These are phyloP conservation scores for Rhegmatorhina hoffmannsi DNA, from an alignment of 2,113 vertebrate genomes.

Conservation along the genomic window DNA sequence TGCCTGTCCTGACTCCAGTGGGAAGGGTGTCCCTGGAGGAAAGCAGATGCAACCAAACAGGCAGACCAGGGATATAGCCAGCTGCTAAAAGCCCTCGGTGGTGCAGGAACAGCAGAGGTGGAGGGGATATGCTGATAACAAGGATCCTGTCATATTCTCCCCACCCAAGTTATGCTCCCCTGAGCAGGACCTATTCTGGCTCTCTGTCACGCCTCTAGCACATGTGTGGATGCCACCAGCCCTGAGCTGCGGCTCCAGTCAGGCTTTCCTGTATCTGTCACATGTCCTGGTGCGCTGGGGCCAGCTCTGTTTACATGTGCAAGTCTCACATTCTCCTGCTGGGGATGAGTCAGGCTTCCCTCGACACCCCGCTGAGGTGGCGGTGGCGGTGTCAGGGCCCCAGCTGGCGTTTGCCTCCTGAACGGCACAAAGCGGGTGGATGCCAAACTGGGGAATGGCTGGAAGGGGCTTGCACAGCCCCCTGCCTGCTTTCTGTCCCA, in stretches of 20 bases:
- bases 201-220: background rate
- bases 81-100: fast-evolving
- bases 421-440: background rate
- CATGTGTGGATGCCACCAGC: background rate
- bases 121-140: fast-evolving
- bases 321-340: background rate
- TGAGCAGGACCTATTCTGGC: background rate
- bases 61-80: background rate
- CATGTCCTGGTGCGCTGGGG: background rate
- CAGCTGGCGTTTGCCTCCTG: background rate
- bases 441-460: background rate
- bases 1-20: background rate
- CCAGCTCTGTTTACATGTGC: background rate
- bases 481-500: background rate
- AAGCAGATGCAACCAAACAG: background rate
- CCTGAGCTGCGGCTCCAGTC: background rate
- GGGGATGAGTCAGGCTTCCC: conserved; percentile 12
- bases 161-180: background rate
- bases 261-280: background rate
- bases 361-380: background rate
- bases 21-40: background rate
- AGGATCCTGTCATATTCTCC: background rate
- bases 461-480: background rate
- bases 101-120: background rate
- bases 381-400: background rate